Evolutionary conservation across 1,140 invertebrate species (phyloP), one percentile per base, ranked within the genome.

Genomic region (Stratiolaelaps scimitus): DNA sequence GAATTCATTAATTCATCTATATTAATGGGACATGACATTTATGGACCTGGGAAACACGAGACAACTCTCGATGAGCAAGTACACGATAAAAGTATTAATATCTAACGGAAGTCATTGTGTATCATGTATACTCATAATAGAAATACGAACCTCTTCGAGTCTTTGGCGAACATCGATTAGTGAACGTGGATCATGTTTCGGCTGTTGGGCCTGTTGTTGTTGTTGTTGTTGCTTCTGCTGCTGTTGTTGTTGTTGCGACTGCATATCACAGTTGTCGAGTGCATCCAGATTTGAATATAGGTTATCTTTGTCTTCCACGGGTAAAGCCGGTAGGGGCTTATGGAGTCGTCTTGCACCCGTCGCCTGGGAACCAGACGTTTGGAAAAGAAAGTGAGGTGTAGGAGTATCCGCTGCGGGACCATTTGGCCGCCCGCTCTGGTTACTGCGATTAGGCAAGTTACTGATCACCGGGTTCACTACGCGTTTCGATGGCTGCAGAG

Each of bases 231-330:
- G 23, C n/a, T n/a, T n/a, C n/a, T n/a, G n/a, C n/a, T n/a, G n/a
- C n/a, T n/a, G n/a, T n/a, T n/a, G n/a, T 26, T 29, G 43, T 65
- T 67, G n/a, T 66, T 56, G 44, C 65, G 56, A 26, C 28, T n/a
- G 43, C 30, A 67, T 47, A 67, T 28, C 40, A 47, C 53, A 66
- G 34, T 67, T 30, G 44, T 65, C 53, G 20, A 64, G 46, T 17
- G 53, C 53, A 60, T 60, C 53, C 13, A 60, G 26, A 10, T 60
- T 60, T 17, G 53, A 60, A 60, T 60, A 60, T 10, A 26, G 15
- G 53, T 23, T 60, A 4, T 60, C 53, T 10, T 60, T 17, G 1
- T 60, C 53, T 23, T 60, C 23, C 15, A 60, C 53, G 20, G 53
- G 53, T 15, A 26, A 26, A 60, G 53, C 53, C 20, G 53, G 53